phyloP scores from a whole-genome alignment of 2,797 vertebrate genomes.

The Alcedo atthis region DNA sequence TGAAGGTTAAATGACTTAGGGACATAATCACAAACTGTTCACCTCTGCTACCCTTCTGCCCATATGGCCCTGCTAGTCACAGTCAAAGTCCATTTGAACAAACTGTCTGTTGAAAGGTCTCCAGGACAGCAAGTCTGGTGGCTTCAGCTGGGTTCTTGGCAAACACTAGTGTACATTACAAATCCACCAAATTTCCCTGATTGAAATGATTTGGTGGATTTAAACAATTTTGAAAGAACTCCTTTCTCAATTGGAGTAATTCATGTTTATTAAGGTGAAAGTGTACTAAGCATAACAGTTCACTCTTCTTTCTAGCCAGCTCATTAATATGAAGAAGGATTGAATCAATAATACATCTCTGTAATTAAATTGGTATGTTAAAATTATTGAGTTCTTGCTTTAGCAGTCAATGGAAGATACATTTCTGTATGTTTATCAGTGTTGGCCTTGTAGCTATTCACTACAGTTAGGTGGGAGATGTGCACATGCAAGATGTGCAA shows the following conservation, averaged over 20 bases:
- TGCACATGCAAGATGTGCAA: not conserved
- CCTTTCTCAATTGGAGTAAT: not conserved
- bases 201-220: not conserved
- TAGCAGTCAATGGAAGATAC: not conserved
- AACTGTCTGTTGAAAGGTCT: constrained; percentile 51
- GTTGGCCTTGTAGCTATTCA: not conserved
- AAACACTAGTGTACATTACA: not conserved
- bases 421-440: constrained; percentile 17
- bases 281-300: not conserved
- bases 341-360: constrained; percentile 37
- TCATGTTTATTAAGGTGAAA: constrained; percentile 20
- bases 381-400: not conserved
- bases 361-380: constrained; percentile 15
- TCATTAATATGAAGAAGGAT: constrained; percentile 15
- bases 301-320: not conserved
- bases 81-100: constrained; percentile 31
- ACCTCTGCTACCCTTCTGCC: constrained; percentile 35
- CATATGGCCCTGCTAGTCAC: constrained; percentile 28
- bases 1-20: constrained; percentile 61
- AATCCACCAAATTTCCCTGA: not conserved
- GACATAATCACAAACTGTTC: constrained; percentile 42
- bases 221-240: not conserved
- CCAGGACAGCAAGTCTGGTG: constrained; percentile 19
- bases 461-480: not conserved
- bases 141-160: constrained; percentile 33